phyloP scores from a whole-genome alignment of 2,113 vertebrate genomes.

The Sceloporus undulatus region DNA sequence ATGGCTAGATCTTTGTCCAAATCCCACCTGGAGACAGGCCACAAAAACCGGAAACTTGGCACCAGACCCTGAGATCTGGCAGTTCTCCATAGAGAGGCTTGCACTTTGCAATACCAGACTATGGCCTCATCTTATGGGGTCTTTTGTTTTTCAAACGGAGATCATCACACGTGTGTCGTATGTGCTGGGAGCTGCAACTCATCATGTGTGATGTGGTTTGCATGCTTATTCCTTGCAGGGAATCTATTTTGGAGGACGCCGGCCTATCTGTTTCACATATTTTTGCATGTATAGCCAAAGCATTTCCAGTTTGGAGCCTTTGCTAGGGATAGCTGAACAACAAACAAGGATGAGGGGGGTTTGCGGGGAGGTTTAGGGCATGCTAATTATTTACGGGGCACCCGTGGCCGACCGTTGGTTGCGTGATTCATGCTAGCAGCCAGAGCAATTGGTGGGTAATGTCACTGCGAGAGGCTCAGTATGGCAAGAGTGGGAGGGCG shows the following conservation, averaged over 20 bases:
- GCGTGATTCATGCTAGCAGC: conserved; percentile 24
- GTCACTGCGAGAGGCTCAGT: neutral
- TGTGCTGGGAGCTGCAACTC: neutral
- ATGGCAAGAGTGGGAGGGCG: no score
- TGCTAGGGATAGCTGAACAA: neutral
- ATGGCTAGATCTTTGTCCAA: no score
- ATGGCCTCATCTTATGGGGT: no score
- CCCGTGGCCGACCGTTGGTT: neutral
- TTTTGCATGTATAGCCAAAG: accelerated
- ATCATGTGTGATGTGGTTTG: neutral
- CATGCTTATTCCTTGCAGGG: neutral
- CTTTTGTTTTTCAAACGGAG: neutral
- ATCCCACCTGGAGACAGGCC: no score
- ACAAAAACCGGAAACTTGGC: no score
- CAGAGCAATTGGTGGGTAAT: neutral
- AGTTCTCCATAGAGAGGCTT: no score
- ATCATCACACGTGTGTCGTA: neutral
- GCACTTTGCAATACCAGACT: no score
- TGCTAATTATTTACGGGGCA: conserved; percentile 4
- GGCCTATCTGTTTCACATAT: no score
- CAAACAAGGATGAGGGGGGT: neutral
- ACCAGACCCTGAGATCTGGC: no score
- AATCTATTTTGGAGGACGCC: neutral
- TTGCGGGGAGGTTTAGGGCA: neutral
- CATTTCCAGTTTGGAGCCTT: neutral